Evolutionary conservation across 2,888 invertebrate genomes (phyloP), one percentile per base, ranked within the genome.

Genomic region (Chymomyza amoena): DNA sequence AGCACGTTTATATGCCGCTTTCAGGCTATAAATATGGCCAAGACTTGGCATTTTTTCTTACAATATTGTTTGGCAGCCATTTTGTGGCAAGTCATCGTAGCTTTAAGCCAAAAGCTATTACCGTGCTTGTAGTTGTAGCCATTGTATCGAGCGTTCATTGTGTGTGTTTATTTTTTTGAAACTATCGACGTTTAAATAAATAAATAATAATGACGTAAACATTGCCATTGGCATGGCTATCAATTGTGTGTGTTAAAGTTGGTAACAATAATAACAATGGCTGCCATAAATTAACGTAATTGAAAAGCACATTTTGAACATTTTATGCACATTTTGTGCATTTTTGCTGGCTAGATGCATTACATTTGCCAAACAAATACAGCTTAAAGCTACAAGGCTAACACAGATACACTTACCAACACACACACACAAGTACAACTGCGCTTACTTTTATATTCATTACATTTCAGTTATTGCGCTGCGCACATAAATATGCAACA

Each of bases 221-320:
- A 82, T 80, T 73, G 68, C 76, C 77, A 80, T 84, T 87, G 83
- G 32, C 32, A 32, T 88, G 84, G 86, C 85, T 84, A 73, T 66
- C 77, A 77, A 80, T 84, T 87, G 83, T 86, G 68, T 54, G 39
- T 56, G 63, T 51, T 57, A 4, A 70, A 59, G 57, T 70, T 73
- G 76, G 64, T 70, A 70, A 32, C 7, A 32, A 32, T 7, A 7
- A 7, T 9, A 4, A 32, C 10, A 6, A 61, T 36, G 32, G 39
- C n/a, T 61, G 57, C 68, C 78, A 84, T 84, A 84, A 88, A 84
- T 88, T 84, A 84, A 78, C 82, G 73, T 86, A 85, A 88, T 88
- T 85, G 84, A 85, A 85, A 78, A 78, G 77, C 73, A 80, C 57
- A 50, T 67, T 62, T 50, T 28, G 15, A 7, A 25, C 56, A 76